A percentile compares a stretch with the other conserved stretches of the same genome.
Conservation (phyloP, 2,797 vertebrate genomes). For the Tinamus major region DNA sequence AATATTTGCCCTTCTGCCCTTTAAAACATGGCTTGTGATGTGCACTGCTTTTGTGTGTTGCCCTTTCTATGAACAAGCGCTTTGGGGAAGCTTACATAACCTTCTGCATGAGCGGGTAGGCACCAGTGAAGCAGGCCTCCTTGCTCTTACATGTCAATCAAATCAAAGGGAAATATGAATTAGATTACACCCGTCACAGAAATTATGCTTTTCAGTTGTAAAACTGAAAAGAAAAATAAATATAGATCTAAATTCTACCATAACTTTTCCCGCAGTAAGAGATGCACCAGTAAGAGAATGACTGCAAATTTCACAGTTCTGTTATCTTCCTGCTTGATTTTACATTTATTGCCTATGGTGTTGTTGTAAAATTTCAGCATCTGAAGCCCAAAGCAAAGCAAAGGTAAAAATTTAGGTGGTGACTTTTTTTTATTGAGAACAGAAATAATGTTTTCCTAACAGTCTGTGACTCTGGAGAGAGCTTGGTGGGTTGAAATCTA, state of each 20-base stretch:
- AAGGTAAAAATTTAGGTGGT: not conserved
- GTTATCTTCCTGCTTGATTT: not conserved
- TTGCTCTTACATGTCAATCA: not conserved
- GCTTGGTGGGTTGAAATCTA: not conserved
- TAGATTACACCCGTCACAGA: not conserved
- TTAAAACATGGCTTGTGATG: not conserved
- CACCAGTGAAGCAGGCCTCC: not conserved
- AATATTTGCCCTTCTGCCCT: not conserved
- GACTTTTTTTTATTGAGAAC: not conserved
- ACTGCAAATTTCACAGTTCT: not conserved
- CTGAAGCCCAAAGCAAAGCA: not conserved
- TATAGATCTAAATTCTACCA: not conserved
- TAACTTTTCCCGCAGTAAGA: not conserved
- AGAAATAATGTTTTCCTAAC: not conserved
- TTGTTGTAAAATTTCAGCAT: not conserved
- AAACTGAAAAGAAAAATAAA: not conserved
- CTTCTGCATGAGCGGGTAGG: constrained; percentile 22
- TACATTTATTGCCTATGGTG: not conserved
- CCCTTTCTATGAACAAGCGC: constrained; percentile 28
- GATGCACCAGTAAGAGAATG: not conserved
- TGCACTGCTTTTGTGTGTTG: not conserved
- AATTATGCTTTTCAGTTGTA: not conserved
- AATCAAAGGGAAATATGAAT: not conserved
- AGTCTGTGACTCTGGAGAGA: not conserved
- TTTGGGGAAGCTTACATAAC: not conserved